phyloP scores from a whole-genome alignment of 30 jellyfish, hydroid and myxozoan species.

The Aurelia aurita region DNA sequence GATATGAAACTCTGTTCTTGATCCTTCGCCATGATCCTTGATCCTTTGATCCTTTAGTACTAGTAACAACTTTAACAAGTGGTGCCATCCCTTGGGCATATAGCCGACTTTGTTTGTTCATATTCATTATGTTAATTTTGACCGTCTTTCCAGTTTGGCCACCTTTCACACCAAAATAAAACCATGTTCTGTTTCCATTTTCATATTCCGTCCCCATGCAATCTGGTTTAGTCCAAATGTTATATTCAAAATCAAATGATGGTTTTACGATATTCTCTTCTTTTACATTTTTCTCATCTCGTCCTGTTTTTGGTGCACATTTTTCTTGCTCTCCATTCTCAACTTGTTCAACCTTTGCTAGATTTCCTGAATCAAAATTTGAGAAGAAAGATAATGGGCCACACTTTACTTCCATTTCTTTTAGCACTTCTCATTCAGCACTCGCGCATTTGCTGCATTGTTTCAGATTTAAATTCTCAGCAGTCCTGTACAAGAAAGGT shows the following conservation, averaged over 20 bases:
- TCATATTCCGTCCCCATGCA: slow-evolving; percentile 87
- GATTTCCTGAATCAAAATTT: slow-evolving; percentile 88
- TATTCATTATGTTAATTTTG: slow-evolving; percentile 72
- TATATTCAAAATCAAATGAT: slow-evolving; percentile 64
- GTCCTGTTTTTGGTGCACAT: too few species aligned
- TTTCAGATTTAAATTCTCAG: too few species aligned
- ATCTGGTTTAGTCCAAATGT: slow-evolving; percentile 96
- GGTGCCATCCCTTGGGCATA: slow-evolving; percentile 97
- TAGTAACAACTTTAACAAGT: slow-evolving; percentile 22
- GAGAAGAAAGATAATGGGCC: slow-evolving; percentile 71
- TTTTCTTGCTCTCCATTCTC: not conserved
- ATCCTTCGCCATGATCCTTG: slow-evolving; percentile 76
- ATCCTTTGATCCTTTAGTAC: slow-evolving; percentile 38
- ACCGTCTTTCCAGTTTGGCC: slow-evolving; percentile 66
- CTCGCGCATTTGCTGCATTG: too few species aligned
- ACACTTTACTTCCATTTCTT: slow-evolving; percentile 49
- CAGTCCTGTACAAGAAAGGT: too few species aligned
- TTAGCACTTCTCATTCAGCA: too few species aligned
- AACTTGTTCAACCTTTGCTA: slow-evolving; percentile 76
- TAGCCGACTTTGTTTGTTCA: slow-evolving; percentile 82
- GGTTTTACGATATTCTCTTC: not conserved
- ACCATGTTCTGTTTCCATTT: slow-evolving; percentile 94
- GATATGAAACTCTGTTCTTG: slow-evolving; percentile 61
- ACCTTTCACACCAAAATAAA: slow-evolving; percentile 85
- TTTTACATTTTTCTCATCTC: not conserved